Conservation (phyloP, 2,888 invertebrate genomes). For the Pachydiplax longipennis region DNA sequence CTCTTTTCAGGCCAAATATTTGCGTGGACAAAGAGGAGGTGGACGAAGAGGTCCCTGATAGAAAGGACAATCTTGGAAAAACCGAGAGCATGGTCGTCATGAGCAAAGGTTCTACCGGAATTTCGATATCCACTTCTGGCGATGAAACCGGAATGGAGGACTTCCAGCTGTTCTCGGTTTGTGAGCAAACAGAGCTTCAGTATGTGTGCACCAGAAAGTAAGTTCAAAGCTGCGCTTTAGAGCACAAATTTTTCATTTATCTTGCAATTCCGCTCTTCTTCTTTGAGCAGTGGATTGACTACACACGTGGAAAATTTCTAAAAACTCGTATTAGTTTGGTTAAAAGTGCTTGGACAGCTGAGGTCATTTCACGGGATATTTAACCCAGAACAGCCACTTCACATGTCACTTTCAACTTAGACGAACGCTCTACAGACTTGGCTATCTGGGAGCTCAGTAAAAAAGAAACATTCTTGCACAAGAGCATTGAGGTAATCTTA, state of each 20-base stretch:
- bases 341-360: no score
- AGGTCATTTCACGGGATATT: no score
- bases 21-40: slow-evolving; percentile 68
- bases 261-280: not conserved
- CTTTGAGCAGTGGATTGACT: no score
- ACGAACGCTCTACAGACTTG: no score
- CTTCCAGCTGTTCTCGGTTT: slow-evolving; percentile 61
- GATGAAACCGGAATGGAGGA: slow-evolving; percentile 48
- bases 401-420: no score
- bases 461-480: no score
- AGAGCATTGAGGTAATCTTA: no score
- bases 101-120: not conserved
- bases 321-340: no score
- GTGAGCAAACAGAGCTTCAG: slow-evolving; percentile 61
- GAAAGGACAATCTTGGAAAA: not conserved
- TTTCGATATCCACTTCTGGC: slow-evolving; percentile 20
- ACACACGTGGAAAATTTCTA: no score
- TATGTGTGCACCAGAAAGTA: slow-evolving; percentile 65
- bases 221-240: slow-evolving; percentile 51
- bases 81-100: slow-evolving; percentile 10
- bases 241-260: no score
- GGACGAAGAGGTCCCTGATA: not conserved
- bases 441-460: no score
- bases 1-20: slow-evolving; percentile 65
- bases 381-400: no score